Evolutionary conservation across 2,797 vertebrate genomes (phyloP).

Genomic region (Myotis findleyi): DNA sequence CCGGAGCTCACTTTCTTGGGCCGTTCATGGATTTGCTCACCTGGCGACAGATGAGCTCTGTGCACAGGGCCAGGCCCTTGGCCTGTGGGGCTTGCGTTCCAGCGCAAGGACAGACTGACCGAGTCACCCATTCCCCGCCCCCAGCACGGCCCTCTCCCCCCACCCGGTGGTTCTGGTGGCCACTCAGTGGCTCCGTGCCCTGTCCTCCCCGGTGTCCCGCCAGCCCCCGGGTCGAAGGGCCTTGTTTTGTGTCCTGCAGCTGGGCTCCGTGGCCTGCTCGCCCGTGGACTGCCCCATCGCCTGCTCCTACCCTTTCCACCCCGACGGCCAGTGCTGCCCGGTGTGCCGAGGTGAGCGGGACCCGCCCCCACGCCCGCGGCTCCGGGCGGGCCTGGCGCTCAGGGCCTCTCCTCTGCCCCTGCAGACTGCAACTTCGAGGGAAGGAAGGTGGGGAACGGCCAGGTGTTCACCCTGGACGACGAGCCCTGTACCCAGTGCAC

Average conservation of each 20-base stretch:
- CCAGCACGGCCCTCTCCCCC: too few relatives aligned
- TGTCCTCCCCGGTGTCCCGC: neutral
- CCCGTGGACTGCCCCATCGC: constrained; percentile 88
- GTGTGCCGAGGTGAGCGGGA: constrained; percentile 86
- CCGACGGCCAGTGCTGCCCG: constrained; percentile 89
- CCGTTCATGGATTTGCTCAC: neutral
- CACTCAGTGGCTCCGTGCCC: rapidly evolving
- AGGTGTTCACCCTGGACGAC: constrained; percentile 87
- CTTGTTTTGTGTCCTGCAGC: constrained; percentile 79
- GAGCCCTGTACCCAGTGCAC: constrained; percentile 87
- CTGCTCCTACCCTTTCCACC: constrained; percentile 90
- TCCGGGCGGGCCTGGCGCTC: neutral
- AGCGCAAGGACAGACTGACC: neutral
- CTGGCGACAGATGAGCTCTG: neutral
- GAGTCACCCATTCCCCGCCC: neutral
- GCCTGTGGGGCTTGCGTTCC: neutral
- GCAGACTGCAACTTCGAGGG: constrained; percentile 90
- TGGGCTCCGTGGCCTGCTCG: constrained; percentile 90
- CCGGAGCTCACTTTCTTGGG: neutral
- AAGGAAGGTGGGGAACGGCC: constrained; percentile 88
- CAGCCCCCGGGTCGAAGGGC: neutral
- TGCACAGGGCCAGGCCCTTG: neutral
- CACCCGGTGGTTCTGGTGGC: neutral
- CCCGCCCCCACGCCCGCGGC: rapidly evolving
- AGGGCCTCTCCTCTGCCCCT: neutral